Base-by-base conservation (phyloP, 2,113 vertebrate species). In the Phylloscopus trochiloides region DNA sequence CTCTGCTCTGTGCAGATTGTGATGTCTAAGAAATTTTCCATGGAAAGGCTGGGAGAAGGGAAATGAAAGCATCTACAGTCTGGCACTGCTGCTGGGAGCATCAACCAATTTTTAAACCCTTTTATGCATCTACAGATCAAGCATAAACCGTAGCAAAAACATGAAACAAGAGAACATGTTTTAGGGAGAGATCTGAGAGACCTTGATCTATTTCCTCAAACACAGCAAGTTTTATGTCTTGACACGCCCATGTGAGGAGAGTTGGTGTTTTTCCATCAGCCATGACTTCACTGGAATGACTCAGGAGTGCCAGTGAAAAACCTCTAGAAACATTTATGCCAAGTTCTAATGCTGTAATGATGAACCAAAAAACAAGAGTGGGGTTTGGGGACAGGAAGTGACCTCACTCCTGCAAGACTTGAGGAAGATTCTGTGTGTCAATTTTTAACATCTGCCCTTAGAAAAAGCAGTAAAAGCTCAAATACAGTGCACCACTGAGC, bases 181-280 rank as follows among this genome's bases (percentile, higher is more conserved):
- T 73, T 43, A 78, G 4, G 1, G 66, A 85, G 45, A 62, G 34
- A 90, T 82, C 20, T 25, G 62, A 93, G 47, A 61, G 45, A 55
- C 51, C 74, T 70, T 14, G 2, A 63, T 81, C 57, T 74, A 68
- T 51, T 88, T 79, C 62, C 63, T 90, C 26, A 31, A 79, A 86
- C 15, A 42, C 0, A 1, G 54, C 13, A 54, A 72, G 67, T 45
- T 90, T 58, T 34, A 13, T 5, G 31, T 20, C 73, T 34, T 1
- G 32, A 62, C 90, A 94, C 17, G 0, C 91, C 86, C 70, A 22
- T 25, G 36, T 26, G 62, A 68, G 72, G 2, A 36, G 36, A 34
- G 61, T 3, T 21, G 1, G 93, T 79, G 71, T 93, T 95, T 95
- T 94, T 97, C 93, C 92, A 92, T 28, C 78, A 86, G 58, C 83